A percentile compares a stretch with the other conserved stretches of the same genome.
phyloP scores from a whole-genome alignment of 30 jellyfish, hydroid and myxozoan genomes.

The Nemopilema nomurai region DNA sequence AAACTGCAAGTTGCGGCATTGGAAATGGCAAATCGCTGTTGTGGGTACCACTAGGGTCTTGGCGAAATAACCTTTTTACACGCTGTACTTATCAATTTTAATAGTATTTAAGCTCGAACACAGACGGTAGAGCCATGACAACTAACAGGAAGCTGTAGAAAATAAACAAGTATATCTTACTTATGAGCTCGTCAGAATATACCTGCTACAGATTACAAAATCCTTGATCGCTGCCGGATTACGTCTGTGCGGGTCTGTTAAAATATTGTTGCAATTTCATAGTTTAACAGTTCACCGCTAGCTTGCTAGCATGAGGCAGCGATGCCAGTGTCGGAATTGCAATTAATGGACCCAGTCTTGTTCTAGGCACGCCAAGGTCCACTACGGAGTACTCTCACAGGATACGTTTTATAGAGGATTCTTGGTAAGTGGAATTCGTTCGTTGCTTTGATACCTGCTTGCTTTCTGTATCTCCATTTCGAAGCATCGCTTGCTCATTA shows the following conservation, averaged over 20 bases:
- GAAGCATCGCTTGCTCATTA: too few species aligned
- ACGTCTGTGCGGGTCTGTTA: slow-evolving; percentile 21
- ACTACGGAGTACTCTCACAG: too few species aligned
- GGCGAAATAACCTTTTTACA: slow-evolving; percentile 19
- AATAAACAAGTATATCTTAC: slow-evolving; percentile 16
- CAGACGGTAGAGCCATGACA: slow-evolving; percentile 18
- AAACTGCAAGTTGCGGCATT: slow-evolving; percentile 34
- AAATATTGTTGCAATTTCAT: slow-evolving; percentile 4
- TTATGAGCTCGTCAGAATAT: not conserved
- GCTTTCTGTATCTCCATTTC: too few species aligned
- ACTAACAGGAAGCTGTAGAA: slow-evolving; percentile 29
- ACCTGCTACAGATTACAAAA: slow-evolving; percentile 22
- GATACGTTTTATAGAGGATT: too few species aligned
- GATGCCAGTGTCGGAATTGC: not conserved
- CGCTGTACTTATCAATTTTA: slow-evolving; percentile 31
- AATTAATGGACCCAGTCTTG: not conserved
- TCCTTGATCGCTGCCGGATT: slow-evolving; percentile 10
- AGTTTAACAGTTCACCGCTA: not conserved
- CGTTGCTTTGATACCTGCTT: too few species aligned
- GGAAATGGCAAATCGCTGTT: slow-evolving; percentile 29
- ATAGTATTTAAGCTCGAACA: slow-evolving; percentile 14
- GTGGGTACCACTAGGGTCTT: slow-evolving; percentile 37
- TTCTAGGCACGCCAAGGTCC: not conserved
- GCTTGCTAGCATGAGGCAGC: not conserved
- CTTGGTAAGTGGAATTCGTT: too few species aligned